Base-by-base conservation (phyloP, 2,797 vertebrate genomes). In the Eurystomus glaucurus region DNA sequence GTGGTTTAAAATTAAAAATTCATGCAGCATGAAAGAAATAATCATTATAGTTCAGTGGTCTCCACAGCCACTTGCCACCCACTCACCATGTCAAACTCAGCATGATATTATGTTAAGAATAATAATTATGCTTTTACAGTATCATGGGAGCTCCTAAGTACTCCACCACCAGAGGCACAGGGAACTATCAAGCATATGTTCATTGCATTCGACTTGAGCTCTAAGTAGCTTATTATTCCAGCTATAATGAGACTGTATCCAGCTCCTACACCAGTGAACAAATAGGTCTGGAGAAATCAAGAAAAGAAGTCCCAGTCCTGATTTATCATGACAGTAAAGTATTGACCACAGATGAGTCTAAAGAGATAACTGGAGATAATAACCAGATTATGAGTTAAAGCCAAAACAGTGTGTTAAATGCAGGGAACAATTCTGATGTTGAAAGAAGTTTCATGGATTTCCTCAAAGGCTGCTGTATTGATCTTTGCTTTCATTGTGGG, bases 1-100 rank as follows among this genome's bases (percentile, higher is more conserved):
- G 95, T 92, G 68, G 78, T 80, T 91, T 93, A 70, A 94, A 96
- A 96, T 95, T 96, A 97, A 96, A 96, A 92, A 95, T 82, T 95
- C 89, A 96, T 92, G 64, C 88, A 83, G 84, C 77, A 78, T 78
- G 81, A 81, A 95, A 92, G 91, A 89, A 94, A 94, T 95, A 82
- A 94, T 97, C 88, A 93, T 95, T 95, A 92, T 91, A 94, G 88
- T 95, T 97, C 95, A 95, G 81, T 96, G 94, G 95, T 95, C 94
- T 95, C 92, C 94, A 88, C 90, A 96, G 94, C 90, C 88, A 91
- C 92, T 94, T 96, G 92, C 97, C 79, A 90, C 94, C 94, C 88
- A 95, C 94, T 94, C 88, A 83, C 84, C 64, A 57, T 97, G 95
- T 96, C 94, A 93, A 96, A 87, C 74, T 83, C 88, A 92, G 81